These are phyloP conservation scores for Chromis chromis DNA, from an alignment of 2,797 vertebrate species.

Conservation along the genomic window DNA sequence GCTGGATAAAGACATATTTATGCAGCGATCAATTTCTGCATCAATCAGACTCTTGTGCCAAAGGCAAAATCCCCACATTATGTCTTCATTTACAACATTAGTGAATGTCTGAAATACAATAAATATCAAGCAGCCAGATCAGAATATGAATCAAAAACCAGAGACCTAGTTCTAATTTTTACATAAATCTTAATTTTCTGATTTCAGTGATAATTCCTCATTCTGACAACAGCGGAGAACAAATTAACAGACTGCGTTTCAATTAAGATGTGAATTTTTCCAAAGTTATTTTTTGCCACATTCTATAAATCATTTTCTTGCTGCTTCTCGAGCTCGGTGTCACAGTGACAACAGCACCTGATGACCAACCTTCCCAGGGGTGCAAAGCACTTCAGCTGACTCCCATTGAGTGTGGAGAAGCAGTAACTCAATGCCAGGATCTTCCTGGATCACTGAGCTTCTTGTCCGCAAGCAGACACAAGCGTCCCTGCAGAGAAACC, in stretches of 20 bases:
- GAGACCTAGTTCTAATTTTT: background rate
- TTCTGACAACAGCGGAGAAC: background rate
- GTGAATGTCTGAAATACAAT: conserved; percentile 14
- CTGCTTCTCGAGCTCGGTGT: conserved; percentile 23
- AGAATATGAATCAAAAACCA: background rate
- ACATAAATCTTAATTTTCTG: background rate
- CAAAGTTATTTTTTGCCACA: background rate
- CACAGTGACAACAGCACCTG: conserved; percentile 40
- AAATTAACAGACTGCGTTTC: background rate
- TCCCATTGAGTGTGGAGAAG: conserved; percentile 46
- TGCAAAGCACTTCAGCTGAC: conserved; percentile 35
- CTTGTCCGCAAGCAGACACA: conserved; percentile 39
- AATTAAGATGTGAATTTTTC: background rate
- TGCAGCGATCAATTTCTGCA: conserved; percentile 20
- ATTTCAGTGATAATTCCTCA: background rate
- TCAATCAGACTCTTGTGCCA: conserved; percentile 5
- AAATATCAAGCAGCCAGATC: conserved; percentile 3
- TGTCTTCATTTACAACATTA: conserved; percentile 17
- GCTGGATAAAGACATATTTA: conserved; percentile 6
- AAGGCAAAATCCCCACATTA: conserved; percentile 3
- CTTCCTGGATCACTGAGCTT: conserved; percentile 63
- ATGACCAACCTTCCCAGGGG: conserved; percentile 24
- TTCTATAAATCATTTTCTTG: conserved; percentile 13
- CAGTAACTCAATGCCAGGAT: conserved; percentile 51
- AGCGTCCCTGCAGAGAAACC: conserved; percentile 59